Conservation (phyloP, 2,888 invertebrate species). For the Biston betularia region DNA sequence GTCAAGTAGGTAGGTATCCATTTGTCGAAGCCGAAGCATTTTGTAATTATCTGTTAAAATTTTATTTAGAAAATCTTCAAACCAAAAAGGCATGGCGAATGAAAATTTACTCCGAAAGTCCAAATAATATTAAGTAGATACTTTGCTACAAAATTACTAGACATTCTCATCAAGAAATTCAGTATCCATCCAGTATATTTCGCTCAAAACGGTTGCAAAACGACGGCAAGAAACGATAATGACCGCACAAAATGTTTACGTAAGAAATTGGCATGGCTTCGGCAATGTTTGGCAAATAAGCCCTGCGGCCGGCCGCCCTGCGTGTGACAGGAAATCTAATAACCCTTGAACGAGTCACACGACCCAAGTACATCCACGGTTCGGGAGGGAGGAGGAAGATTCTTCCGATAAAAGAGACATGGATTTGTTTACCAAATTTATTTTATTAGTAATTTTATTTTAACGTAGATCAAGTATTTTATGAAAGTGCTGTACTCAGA, state of each 20-base stretch:
- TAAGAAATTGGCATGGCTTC: conserved; percentile 73
- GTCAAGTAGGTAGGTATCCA: no score
- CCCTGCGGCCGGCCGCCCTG: conserved; percentile 67
- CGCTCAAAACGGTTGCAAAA: conserved; percentile 54
- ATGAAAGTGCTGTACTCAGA: no score
- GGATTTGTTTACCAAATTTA: conserved; percentile 1
- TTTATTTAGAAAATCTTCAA: no score
- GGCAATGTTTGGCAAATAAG: conserved; percentile 78
- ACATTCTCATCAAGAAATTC: conserved; percentile 44
- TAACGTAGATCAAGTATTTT: no score
- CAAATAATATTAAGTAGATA: background rate
- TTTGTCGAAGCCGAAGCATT: no score
- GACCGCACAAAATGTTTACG: conserved; percentile 74
- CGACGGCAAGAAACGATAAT: conserved; percentile 69
- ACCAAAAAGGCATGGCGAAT: no score
- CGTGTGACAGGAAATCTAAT: conserved; percentile 82
- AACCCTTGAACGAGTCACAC: conserved; percentile 73
- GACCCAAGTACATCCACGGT: conserved; percentile 4
- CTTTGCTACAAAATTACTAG: background rate
- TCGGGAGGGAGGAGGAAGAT: background rate
- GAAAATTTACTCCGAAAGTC: no score
- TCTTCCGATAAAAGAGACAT: conserved; percentile 22
- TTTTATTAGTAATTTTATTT: background rate
- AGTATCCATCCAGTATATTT: conserved; percentile 43
- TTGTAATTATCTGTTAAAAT: no score